Percentiles rank a stretch among this genome's conserved stretches.
phyloP scores from a whole-genome alignment of 2,888 invertebrate species.

The Sarcophaga carnaria region DNA sequence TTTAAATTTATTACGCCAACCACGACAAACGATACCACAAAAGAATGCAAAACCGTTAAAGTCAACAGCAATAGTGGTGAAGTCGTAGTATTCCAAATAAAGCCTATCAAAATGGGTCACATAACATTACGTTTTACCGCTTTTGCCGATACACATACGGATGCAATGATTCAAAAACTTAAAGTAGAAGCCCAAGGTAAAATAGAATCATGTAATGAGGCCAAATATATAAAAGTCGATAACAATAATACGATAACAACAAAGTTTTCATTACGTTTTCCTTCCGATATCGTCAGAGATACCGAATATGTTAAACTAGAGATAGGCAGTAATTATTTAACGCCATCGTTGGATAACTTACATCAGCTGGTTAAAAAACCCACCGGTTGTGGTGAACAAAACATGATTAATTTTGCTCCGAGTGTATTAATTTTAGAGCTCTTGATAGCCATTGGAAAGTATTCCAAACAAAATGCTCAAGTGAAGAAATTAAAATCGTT shows the following conservation, averaged over 20 bases:
- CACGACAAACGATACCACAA: constrained; percentile 74
- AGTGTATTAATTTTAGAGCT: constrained; percentile 86
- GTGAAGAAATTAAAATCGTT: constrained; percentile 81
- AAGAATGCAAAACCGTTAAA: constrained; percentile 80
- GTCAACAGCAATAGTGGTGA: constrained; percentile 87
- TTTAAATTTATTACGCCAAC: constrained; percentile 84
- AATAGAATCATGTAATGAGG: constrained; percentile 80
- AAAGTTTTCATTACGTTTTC: constrained; percentile 83
- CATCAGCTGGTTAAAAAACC: constrained; percentile 85
- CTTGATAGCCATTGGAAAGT: constrained; percentile 82
- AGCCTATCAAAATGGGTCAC: constrained; percentile 86
- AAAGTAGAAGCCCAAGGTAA: constrained; percentile 88
- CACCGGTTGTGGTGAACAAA: constrained; percentile 88
- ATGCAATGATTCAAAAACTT: constrained; percentile 85
- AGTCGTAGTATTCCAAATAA: constrained; percentile 86
- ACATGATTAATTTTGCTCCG: constrained; percentile 86
- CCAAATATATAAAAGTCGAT: not conserved
- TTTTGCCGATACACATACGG: constrained; percentile 77
- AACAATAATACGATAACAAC: not conserved
- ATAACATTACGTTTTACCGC: constrained; percentile 88
- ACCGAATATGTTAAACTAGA: constrained; percentile 84
- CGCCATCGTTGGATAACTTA: constrained; percentile 83
- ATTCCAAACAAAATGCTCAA: not conserved
- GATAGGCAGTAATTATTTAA: constrained; percentile 83
- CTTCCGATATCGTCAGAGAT: constrained; percentile 83